Evolutionary conservation across 2,888 invertebrate species (phyloP).

Genomic region (Ptychoptera contaminata): DNA sequence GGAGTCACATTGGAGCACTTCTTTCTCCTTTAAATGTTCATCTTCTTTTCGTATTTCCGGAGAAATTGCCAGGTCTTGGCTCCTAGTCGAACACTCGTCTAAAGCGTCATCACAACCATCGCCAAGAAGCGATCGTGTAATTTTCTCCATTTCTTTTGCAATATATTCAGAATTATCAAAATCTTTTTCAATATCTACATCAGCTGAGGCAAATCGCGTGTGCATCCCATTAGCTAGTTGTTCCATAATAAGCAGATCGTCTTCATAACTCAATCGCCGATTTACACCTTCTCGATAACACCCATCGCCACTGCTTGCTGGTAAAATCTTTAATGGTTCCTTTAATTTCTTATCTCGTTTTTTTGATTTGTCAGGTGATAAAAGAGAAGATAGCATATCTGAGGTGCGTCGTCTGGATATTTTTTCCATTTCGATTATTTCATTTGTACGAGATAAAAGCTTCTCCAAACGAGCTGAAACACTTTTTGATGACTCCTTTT

Average conservation of each 20-base stretch:
- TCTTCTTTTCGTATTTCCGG: constrained; percentile 10
- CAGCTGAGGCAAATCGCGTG: too few relatives aligned
- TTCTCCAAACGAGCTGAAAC: constrained; percentile 20
- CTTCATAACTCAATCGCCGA: too few relatives aligned
- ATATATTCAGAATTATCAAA: constrained; percentile 8
- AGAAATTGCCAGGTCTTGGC: constrained; percentile 8
- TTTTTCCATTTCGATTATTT: constrained; percentile 25
- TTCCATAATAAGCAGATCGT: too few relatives aligned
- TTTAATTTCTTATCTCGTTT: constrained; percentile 33
- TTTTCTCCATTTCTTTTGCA: constrained; percentile 13
- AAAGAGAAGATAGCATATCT: constrained; percentile 5
- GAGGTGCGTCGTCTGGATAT: constrained; percentile 13
- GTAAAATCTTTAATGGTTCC: constrained; percentile 29
- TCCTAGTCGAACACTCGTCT: constrained; percentile 10
- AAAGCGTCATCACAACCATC: background rate
- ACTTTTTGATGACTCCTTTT: background rate
- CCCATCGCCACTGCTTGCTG: constrained; percentile 21
- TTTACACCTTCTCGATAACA: background rate
- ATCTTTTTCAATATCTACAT: constrained; percentile 1
- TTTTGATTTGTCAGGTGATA: constrained; percentile 19
- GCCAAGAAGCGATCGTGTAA: constrained; percentile 8
- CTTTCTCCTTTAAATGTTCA: constrained; percentile 10
- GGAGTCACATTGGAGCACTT: constrained; percentile 8
- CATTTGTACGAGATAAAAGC: constrained; percentile 22
- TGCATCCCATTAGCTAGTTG: too few relatives aligned